Base-by-base conservation (phyloP, 2,113 vertebrate species). In the Gymnobelideus leadbeateri region DNA sequence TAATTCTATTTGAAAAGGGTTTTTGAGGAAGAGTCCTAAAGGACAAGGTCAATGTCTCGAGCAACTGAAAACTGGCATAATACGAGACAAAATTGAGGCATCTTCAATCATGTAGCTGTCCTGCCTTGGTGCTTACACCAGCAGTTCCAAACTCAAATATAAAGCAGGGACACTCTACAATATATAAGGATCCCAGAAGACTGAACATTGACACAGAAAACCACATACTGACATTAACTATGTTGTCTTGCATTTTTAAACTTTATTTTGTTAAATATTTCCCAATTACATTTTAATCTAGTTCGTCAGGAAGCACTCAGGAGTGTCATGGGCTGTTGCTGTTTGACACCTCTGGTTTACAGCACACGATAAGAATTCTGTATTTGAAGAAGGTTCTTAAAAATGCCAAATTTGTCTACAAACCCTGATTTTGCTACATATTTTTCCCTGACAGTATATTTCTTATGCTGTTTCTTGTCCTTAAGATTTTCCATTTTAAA, bases 401-500 rank as follows among this genome's bases (percentile, higher is more conserved):
- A 84, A 43, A 84, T 84, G 19, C 23, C n/a, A 23, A n/a, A 10
- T 84, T 43, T 23, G n/a, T 84, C 68, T 43, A 93, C 55, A 95
- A 93, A 93, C 53, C 92, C 5, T 94, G 50, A 91, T 91, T 43
- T 94, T 93, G 89, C 46, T 47, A 61, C 3, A 84, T 16, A 37
- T 68, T 89, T 92, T 94, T 55, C 47, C 90, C 91, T 25, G 51
- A 49, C 2, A 49, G 4, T 91, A 93, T 92, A 84, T 50, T 47
- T 90, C 91, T 90, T 89, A 9, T 94, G 31, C 50, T 92, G 89
- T 94, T 89, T 47, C 19, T 94, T 43, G 19, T 43, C 68, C n/a
- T 91, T 46, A 92, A 95, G 28, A 94, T 25, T 94, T 24, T 43
- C 19, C 68, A 84, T 84, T 96, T 94, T 94, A 93, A 51, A 51